phyloP scores from a whole-genome alignment of 1,140 invertebrate genomes.

The Aphelinus atriplicis region DNA sequence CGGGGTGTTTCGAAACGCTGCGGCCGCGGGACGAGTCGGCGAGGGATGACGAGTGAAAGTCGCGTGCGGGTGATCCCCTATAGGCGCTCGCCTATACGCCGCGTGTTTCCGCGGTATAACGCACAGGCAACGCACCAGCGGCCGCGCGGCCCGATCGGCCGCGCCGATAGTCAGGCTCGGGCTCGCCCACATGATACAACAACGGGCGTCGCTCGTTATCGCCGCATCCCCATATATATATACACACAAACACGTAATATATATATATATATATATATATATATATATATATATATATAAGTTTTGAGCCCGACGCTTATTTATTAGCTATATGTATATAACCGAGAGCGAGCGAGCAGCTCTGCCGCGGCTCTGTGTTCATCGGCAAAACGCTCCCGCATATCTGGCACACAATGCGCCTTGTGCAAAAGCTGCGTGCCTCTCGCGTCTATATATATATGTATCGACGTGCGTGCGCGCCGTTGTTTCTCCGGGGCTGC shows the following conservation, averaged over 20 bases:
- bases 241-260: no score
- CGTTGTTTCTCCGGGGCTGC: slow-evolving; percentile 47
- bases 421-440: background rate
- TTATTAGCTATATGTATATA: no score
- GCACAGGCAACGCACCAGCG: slow-evolving; percentile 41
- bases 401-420: no score
- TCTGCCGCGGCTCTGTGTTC: slow-evolving; percentile 58
- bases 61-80: slow-evolving; percentile 14
- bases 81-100: slow-evolving; percentile 29
- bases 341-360: slow-evolving; percentile 12
- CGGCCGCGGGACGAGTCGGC: background rate
- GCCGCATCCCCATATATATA: no score
- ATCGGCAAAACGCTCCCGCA: slow-evolving; percentile 55
- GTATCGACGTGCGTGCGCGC: slow-evolving; percentile 37
- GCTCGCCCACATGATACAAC: slow-evolving; percentile 53
- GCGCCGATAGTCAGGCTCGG: slow-evolving; percentile 59
- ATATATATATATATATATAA: background rate
- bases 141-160: slow-evolving; percentile 40
- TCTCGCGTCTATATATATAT: background rate
- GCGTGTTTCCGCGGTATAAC: slow-evolving; percentile 58
- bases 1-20: no score
- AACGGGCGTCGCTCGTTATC: background rate
- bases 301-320: background rate
- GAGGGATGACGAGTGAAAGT: slow-evolving; percentile 61
- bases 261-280: background rate